Conservation (phyloP, 53 echinoderm and acorn worm species). For the Apostichopus leukothele region DNA sequence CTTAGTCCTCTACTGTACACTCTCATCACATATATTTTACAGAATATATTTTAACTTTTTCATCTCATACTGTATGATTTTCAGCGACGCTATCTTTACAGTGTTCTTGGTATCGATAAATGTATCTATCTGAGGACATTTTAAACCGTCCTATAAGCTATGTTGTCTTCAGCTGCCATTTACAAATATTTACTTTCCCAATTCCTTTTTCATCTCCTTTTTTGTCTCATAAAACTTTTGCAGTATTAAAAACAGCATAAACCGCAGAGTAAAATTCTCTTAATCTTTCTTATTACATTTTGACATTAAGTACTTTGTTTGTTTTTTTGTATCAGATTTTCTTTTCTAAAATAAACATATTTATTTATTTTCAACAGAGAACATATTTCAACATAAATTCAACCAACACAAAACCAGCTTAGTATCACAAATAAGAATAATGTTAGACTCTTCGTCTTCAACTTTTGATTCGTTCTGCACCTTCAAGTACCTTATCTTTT, state of each 20-base stretch:
- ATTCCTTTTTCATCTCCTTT: not conserved
- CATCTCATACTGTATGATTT: too few species aligned
- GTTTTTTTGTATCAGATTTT: not conserved
- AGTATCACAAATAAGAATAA: too few species aligned
- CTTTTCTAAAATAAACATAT: not conserved
- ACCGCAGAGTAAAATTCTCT: not conserved
- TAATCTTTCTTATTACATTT: not conserved
- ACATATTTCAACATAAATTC: not conserved
- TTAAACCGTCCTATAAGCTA: not conserved
- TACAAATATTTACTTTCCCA: not conserved
- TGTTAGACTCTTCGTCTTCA: too few species aligned
- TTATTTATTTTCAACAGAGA: not conserved
- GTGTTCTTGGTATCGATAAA: too few species aligned
- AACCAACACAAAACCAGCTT: constrained; percentile 2
- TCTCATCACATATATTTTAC: not conserved
- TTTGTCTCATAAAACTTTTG: not conserved
- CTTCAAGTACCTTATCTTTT: too few species aligned
- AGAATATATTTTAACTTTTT: not conserved
- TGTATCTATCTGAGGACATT: too few species aligned
- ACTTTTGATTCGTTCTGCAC: too few species aligned
- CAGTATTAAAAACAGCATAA: not conserved
- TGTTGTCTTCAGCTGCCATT: not conserved
- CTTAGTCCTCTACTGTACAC: not conserved
- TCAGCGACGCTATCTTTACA: too few species aligned
- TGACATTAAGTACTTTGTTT: not conserved